A percentile compares a stretch with the other conserved stretches of the same genome.
Conservation (phyloP, 2,888 invertebrate genomes). For the Brenthis hecate region DNA sequence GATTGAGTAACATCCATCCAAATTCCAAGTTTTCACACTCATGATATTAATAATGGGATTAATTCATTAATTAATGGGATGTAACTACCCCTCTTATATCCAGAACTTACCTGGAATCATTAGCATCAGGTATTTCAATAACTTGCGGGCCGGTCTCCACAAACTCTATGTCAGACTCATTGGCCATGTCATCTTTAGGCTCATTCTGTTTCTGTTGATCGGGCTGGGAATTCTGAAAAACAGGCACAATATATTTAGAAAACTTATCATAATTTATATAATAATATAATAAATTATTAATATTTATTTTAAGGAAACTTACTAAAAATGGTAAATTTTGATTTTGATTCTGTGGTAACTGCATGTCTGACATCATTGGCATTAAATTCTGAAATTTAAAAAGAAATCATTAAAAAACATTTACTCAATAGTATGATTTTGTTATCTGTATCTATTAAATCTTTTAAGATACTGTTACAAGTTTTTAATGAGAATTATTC, state of each 20-base stretch:
- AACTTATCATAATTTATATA: neutral
- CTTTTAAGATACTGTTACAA: too few relatives aligned
- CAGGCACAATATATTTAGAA: neutral
- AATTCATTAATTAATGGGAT: too few relatives aligned
- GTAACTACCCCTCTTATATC: too few relatives aligned
- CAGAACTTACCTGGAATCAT: conserved; percentile 70
- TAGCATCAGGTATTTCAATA: conserved; percentile 83
- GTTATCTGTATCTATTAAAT: too few relatives aligned
- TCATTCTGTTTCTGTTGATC: conserved; percentile 64
- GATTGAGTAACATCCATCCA: too few relatives aligned
- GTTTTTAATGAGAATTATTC: neutral
- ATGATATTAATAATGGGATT: too few relatives aligned
- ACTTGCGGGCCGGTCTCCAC: conserved; percentile 85
- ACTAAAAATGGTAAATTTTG: conserved; percentile 68
- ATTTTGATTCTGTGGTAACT: conserved; percentile 67
- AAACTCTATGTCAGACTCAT: conserved; percentile 86
- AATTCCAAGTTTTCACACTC: too few relatives aligned
- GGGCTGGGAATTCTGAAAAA: conserved; percentile 56
- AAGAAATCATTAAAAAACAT: conserved; percentile 4
- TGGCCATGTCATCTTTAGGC: conserved; percentile 70
- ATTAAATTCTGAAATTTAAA: conserved; percentile 67
- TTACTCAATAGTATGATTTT: too few relatives aligned
- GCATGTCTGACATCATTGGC: conserved; percentile 76
- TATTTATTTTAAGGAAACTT: conserved; percentile 42
- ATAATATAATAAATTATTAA: neutral